These are phyloP conservation scores for Bruchidius siliquastri DNA, from an alignment of 2,888 invertebrate species.

Conservation along the genomic window DNA sequence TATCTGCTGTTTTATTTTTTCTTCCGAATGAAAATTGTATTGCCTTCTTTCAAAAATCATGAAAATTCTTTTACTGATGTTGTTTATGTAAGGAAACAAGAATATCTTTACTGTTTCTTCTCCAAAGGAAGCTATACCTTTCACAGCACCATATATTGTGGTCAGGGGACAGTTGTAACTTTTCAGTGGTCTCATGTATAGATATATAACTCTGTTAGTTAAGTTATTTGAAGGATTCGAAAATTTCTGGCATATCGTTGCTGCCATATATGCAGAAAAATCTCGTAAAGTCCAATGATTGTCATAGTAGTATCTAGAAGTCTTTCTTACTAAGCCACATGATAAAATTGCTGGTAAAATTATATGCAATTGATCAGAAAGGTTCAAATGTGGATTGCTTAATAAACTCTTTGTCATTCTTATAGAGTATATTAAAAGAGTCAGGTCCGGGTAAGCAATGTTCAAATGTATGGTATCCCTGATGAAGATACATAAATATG, in stretches of 20 bases:
- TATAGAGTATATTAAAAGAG: conserved; percentile 34
- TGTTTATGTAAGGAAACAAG: conserved; percentile 28
- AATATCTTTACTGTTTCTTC: conserved; percentile 29
- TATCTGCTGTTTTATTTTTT: conserved; percentile 26
- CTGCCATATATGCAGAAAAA: conserved; percentile 33
- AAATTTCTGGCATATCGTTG: conserved; percentile 29
- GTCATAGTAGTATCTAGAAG: conserved; percentile 35
- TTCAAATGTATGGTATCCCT: conserved; percentile 32
- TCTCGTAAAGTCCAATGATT: conserved; percentile 39
- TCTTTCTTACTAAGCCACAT: conserved; percentile 31
- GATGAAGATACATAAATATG: conserved; percentile 33
- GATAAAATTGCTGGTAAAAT: conserved; percentile 33
- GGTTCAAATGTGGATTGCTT: conserved; percentile 26
- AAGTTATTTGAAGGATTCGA: conserved; percentile 31
- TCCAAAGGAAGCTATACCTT: conserved; percentile 33
- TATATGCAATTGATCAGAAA: conserved; percentile 29
- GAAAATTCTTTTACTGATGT: conserved; percentile 28
- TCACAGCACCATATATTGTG: conserved; percentile 34
- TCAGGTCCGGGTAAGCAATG: conserved; percentile 33
- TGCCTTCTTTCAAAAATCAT: conserved; percentile 26
- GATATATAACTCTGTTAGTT: conserved; percentile 28
- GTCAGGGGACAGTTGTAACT: conserved; percentile 27
- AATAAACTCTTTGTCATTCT: conserved; percentile 35
- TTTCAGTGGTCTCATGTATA: conserved; percentile 28
- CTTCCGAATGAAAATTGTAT: conserved; percentile 20